These are phyloP conservation scores for Philantomba maxwellii DNA, from an alignment of 2,113 vertebrate species.

Conservation along the genomic window DNA sequence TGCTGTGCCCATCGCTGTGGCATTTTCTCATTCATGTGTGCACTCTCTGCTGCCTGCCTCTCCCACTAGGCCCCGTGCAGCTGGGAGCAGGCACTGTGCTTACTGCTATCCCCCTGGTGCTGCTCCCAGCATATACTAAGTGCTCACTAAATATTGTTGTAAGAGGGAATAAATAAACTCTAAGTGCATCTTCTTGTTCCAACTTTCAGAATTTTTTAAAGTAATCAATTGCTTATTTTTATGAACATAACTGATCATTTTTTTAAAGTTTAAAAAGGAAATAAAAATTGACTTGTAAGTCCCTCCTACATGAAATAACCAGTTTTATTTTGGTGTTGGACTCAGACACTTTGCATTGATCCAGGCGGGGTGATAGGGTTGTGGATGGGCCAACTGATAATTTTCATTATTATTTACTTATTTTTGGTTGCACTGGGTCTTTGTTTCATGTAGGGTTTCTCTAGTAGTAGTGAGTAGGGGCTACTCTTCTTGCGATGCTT, in stretches of 20 bases:
- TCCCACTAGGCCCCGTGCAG: neutral
- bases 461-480: neutral
- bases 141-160: neutral
- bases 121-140: too few relatives aligned
- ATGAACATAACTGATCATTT: neutral
- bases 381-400: neutral
- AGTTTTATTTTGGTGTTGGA: neutral
- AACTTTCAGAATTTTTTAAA: neutral
- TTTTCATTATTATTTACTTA: neutral
- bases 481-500: neutral
- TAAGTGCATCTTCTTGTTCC: neutral
- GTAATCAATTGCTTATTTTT: neutral
- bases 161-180: neutral
- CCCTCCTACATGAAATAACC: neutral
- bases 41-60: neutral
- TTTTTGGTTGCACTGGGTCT: neutral
- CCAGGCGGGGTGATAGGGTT: neutral
- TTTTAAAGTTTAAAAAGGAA: neutral
- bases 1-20: accelerated
- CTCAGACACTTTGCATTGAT: neutral
- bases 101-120: neutral
- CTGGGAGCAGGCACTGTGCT: accelerated
- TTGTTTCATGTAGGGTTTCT: neutral
- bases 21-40: neutral
- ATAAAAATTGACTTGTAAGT: neutral